Evolutionary conservation across 2,113 vertebrate genomes (phyloP).

Genomic region (Phalacrocorax aristotelis): DNA sequence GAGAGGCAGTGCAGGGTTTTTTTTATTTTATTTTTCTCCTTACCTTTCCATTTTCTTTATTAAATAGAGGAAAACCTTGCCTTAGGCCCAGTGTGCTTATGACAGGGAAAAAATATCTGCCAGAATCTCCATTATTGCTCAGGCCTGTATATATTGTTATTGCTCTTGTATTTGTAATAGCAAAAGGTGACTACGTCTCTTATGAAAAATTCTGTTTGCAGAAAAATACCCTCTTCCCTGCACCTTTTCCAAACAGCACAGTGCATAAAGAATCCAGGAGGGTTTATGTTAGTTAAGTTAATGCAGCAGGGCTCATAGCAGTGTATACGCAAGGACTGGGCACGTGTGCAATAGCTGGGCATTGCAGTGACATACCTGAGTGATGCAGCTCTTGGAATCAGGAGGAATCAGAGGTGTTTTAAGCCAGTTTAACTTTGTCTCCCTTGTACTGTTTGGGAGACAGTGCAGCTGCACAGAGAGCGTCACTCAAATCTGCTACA

Average conservation of each 20-base stretch:
- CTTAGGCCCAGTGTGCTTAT: slow-evolving; percentile 21
- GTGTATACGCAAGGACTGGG: accelerated
- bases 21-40: slow-evolving; percentile 18
- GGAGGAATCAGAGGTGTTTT: neutral
- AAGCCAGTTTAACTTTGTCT: neutral
- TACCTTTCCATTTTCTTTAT: slow-evolving; percentile 50
- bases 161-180: slow-evolving; percentile 19
- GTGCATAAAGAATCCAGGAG: neutral
- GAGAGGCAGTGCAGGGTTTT: neutral
- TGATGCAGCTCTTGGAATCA: neutral
- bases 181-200: neutral
- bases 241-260: neutral
- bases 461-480: neutral
- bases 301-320: neutral
- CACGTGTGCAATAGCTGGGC: accelerated
- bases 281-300: neutral
- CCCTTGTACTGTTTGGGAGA: neutral
- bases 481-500: neutral
- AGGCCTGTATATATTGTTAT: slow-evolving; percentile 6
- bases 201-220: neutral
- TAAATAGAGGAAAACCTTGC: slow-evolving; percentile 49
- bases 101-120: slow-evolving; percentile 8
- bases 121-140: slow-evolving; percentile 15
- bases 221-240: neutral
- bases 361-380: neutral